Evolutionary conservation across 2,113 vertebrate genomes (phyloP).

Genomic region (Fulmarus glacialis): DNA sequence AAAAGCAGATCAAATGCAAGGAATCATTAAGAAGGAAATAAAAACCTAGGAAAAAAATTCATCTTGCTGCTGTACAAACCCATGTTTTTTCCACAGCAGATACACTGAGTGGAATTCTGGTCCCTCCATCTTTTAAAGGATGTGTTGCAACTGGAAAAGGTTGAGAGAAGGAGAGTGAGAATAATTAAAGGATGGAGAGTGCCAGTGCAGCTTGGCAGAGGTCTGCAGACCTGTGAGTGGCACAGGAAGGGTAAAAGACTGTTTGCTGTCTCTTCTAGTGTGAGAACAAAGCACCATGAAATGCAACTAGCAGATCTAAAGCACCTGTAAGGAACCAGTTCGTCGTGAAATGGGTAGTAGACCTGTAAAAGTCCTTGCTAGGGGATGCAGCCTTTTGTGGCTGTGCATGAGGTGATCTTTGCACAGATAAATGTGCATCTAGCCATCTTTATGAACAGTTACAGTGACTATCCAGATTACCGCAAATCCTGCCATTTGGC

Average conservation of each 20-base stretch:
- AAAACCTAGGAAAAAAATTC: background rate
- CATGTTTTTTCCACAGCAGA: fast-evolving
- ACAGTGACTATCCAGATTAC: background rate
- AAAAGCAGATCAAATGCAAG: background rate
- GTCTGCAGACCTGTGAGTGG: background rate
- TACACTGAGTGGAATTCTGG: background rate
- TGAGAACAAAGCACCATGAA: background rate
- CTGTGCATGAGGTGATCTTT: background rate
- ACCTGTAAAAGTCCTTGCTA: background rate
- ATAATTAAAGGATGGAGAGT: background rate
- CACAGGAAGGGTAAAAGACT: background rate
- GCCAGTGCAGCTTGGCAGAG: background rate
- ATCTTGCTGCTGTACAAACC: background rate
- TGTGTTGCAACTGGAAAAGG: background rate
- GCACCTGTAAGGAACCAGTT: background rate
- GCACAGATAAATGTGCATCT: background rate
- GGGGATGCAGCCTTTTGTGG: background rate
- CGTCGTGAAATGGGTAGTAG: background rate
- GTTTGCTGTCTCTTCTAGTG: background rate
- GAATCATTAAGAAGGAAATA: background rate
- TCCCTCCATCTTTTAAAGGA: background rate
- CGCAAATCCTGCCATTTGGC: background rate
- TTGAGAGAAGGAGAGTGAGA: background rate
- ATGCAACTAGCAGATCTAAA: background rate
- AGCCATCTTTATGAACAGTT: background rate